A percentile compares a stretch with the other conserved stretches of the same genome.
These are phyloP conservation scores for Oreortyx pictus DNA, from an alignment of 2,797 vertebrate genomes.

Conservation along the genomic window DNA sequence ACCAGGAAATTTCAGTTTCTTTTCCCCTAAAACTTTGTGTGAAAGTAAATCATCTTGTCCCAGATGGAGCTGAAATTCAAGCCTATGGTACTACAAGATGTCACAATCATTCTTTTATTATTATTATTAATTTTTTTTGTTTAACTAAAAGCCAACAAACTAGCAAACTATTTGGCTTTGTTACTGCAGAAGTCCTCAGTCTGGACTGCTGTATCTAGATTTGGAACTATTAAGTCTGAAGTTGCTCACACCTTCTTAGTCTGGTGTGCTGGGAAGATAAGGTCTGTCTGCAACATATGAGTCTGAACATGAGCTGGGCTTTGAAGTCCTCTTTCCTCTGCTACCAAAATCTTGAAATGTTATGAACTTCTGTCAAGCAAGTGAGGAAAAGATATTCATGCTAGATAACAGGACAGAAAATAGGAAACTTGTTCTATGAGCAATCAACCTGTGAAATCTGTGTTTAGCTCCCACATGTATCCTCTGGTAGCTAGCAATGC, in stretches of 20 bases:
- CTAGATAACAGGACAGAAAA: neutral
- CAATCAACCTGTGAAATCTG: neutral
- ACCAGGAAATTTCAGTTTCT: neutral
- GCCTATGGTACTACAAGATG: neutral
- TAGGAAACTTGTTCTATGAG: neutral
- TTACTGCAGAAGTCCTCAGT: neutral
- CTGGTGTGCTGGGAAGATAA: neutral
- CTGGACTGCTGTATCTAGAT: neutral
- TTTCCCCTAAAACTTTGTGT: neutral
- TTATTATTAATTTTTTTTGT: neutral
- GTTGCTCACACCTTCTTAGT: neutral
- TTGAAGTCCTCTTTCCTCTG: slow-evolving; percentile 30
- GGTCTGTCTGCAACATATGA: slow-evolving; percentile 15
- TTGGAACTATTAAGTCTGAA: neutral
- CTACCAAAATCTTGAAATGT: slow-evolving; percentile 6
- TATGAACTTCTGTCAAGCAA: neutral
- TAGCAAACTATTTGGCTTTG: neutral
- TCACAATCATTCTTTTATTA: neutral
- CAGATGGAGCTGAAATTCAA: neutral
- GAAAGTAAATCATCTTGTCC: neutral
- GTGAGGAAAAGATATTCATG: neutral
- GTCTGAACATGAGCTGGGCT: neutral
- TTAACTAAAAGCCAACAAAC: neutral
- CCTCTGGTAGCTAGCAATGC: neutral
- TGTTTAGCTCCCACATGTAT: neutral